A percentile compares a stretch with the other conserved stretches of the same genome.
phyloP scores from a whole-genome alignment of 2,888 invertebrate genomes.

The Antheraea yamamai region DNA sequence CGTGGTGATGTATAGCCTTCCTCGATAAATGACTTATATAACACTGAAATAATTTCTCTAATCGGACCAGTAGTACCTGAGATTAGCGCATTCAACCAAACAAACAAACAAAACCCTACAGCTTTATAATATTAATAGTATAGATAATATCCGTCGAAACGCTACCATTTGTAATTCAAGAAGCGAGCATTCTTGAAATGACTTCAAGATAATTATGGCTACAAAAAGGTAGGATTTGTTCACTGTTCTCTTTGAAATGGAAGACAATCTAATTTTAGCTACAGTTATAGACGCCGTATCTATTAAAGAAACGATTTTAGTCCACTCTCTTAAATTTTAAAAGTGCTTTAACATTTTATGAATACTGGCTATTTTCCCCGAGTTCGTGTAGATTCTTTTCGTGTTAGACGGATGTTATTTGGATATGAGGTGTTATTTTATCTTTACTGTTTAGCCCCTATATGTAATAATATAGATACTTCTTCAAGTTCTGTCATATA shows the following conservation, averaged over 20 bases:
- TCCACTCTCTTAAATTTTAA: not conserved
- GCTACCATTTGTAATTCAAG: slow-evolving; percentile 12
- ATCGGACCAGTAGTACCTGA: too few relatives aligned
- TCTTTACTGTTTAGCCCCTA: too few relatives aligned
- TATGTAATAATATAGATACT: too few relatives aligned
- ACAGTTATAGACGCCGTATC: slow-evolving; percentile 15
- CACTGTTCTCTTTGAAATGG: slow-evolving; percentile 30
- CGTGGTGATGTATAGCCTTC: too few relatives aligned
- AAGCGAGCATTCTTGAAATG: slow-evolving; percentile 16
- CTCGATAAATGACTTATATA: too few relatives aligned
- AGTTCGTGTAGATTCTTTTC: too few relatives aligned
- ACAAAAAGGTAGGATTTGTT: slow-evolving; percentile 22
- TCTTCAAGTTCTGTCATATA: too few relatives aligned
- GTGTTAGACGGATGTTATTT: too few relatives aligned
- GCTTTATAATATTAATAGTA: not conserved
- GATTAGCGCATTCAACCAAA: too few relatives aligned
- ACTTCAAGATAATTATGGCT: slow-evolving; percentile 11
- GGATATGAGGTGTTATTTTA: too few relatives aligned
- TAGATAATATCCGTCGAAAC: not conserved
- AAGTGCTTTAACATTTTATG: not conserved
- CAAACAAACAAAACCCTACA: too few relatives aligned
- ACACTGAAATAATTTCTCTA: too few relatives aligned
- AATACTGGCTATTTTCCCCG: not conserved
- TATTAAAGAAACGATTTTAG: slow-evolving; percentile 7
- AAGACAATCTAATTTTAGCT: slow-evolving; percentile 38